Evolutionary conservation across 64 coral and sea anemone genomes (phyloP).

Genomic region (Porites lutea): DNA sequence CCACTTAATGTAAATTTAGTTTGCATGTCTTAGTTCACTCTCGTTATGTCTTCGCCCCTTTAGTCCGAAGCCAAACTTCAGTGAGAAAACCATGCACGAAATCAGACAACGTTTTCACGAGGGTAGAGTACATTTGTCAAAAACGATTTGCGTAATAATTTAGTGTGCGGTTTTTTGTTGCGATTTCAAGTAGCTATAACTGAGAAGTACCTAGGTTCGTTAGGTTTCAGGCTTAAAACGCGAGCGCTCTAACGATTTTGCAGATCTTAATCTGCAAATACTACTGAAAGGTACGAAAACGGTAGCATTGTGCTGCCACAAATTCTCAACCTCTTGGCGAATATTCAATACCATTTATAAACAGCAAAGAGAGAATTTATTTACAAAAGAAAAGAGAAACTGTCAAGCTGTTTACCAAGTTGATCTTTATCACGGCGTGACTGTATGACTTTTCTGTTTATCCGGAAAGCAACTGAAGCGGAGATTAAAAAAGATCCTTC

Average conservation of each 20-base stretch:
- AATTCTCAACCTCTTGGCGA: not conserved
- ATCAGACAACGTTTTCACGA: not conserved
- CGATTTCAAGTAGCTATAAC: too few species aligned
- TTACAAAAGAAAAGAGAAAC: not conserved
- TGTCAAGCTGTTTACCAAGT: constrained; percentile 39
- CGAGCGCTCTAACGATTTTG: too few species aligned
- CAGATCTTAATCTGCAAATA: too few species aligned
- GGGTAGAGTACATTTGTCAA: too few species aligned
- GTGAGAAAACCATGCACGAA: too few species aligned
- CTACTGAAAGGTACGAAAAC: too few species aligned
- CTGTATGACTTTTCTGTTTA: not conserved
- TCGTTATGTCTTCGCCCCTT: not conserved
- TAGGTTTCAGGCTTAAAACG: too few species aligned
- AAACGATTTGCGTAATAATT: too few species aligned
- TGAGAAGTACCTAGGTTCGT: too few species aligned
- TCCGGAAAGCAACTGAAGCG: constrained; percentile 6
- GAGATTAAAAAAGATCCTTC: constrained; percentile 19
- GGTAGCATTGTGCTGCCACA: not conserved
- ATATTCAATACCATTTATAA: not conserved
- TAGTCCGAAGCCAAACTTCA: too few species aligned
- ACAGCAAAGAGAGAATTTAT: constrained; percentile 6
- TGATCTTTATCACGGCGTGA: not conserved
- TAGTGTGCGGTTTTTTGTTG: too few species aligned
- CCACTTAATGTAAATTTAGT: not conserved
- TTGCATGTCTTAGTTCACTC: not conserved